A percentile compares a stretch with the other conserved stretches of the same genome.
These are phyloP conservation scores for Drosophila bocqueti DNA, from an alignment of 1,140 invertebrate species.

Conservation along the genomic window DNA sequence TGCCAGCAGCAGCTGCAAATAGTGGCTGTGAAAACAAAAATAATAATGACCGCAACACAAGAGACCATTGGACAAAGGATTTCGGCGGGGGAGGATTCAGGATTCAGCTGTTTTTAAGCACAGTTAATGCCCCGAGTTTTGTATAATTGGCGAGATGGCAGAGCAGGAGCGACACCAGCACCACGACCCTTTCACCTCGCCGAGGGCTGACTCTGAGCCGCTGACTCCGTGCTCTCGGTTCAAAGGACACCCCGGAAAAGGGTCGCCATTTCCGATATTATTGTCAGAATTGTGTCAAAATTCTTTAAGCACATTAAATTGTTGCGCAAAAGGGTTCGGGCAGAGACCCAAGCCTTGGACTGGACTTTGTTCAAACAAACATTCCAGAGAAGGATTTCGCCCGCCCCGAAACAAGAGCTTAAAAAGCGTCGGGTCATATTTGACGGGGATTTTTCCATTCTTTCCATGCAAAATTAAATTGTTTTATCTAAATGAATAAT, in stretches of 20 bases:
- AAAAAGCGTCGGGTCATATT: background rate
- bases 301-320: conserved; percentile 69
- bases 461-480: conserved; percentile 15
- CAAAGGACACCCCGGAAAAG: conserved; percentile 41
- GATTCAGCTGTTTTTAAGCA: conserved; percentile 55
- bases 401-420: conserved; percentile 1
- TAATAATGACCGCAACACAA: conserved; percentile 61
- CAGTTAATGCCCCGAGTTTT: conserved; percentile 57
- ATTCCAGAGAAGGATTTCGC: conserved; percentile 24
- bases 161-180: background rate
- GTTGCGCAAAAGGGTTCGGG: conserved; percentile 21
- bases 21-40: conserved; percentile 54
- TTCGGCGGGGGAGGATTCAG: background rate
- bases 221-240: conserved; percentile 27
- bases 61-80: conserved; percentile 33
- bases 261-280: conserved; percentile 57
- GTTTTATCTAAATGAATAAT: conserved; percentile 13
- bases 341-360: background rate
- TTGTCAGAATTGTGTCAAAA: conserved; percentile 70
- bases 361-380: conserved; percentile 15
- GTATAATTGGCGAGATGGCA: conserved; percentile 44
- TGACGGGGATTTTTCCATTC: background rate
- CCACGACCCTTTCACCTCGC: conserved; percentile 24
- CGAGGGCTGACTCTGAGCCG: conserved; percentile 1
- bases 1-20: conserved; percentile 59